Conservation (phyloP, 1,140 invertebrate genomes). For the Druon quercuslanigerum region DNA sequence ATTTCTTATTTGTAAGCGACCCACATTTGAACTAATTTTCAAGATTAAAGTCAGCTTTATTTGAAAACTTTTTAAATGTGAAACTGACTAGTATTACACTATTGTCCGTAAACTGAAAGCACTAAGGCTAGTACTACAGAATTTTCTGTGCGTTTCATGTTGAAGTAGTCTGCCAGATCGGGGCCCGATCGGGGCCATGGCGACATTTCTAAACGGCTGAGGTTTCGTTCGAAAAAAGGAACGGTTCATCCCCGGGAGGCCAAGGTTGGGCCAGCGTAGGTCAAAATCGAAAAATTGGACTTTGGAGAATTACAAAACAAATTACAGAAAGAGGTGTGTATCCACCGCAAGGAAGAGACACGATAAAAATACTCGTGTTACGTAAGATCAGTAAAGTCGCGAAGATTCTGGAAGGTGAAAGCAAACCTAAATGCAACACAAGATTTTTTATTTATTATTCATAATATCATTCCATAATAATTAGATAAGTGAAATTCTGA, state of each 20-base stretch:
- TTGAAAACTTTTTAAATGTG: no score
- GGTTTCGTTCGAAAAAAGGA: background rate
- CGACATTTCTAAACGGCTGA: background rate
- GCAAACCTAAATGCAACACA: background rate
- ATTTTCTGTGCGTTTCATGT: no score
- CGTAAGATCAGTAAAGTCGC: constrained; percentile 14
- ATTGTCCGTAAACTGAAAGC: no score
- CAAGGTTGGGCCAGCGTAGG: background rate
- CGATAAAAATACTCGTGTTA: constrained; percentile 26
- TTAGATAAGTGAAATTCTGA: no score
- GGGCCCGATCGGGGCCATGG: no score
- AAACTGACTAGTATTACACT: no score
- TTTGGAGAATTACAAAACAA: constrained; percentile 20
- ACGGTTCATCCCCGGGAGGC: background rate
- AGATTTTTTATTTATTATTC: background rate
- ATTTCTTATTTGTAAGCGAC: no score
- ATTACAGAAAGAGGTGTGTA: background rate
- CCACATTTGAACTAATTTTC: no score
- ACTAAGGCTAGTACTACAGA: no score
- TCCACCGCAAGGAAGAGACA: constrained; percentile 4
- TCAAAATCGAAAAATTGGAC: constrained; percentile 11
- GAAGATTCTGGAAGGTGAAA: constrained; percentile 20
- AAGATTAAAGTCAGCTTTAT: no score
- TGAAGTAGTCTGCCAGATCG: no score
- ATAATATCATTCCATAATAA: no score